phyloP scores from a whole-genome alignment of 2,888 invertebrate species.

The Melitaea athalia region DNA sequence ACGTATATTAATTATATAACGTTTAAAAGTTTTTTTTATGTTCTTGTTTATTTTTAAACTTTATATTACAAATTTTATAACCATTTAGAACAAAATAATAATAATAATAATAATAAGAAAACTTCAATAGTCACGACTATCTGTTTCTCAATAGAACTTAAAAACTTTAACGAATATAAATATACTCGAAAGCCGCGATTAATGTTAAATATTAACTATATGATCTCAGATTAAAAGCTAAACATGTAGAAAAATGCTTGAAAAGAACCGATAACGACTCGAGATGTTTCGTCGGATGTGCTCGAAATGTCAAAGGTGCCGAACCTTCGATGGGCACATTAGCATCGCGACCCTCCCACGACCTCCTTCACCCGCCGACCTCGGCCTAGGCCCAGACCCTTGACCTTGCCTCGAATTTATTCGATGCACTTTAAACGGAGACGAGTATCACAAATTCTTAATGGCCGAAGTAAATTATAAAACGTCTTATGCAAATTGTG shows the following conservation, averaged over 20 bases:
- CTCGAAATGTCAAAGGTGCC: constrained; percentile 62
- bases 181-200: background rate
- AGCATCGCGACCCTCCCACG: constrained; percentile 64
- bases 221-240: background rate
- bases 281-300: constrained; percentile 9
- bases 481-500: constrained; percentile 40
- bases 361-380: constrained; percentile 54
- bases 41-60: background rate
- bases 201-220: background rate
- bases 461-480: constrained; percentile 37
- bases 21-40: background rate
- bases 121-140: background rate
- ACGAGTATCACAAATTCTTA: constrained; percentile 37
- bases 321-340: constrained; percentile 67
- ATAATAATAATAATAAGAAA: background rate
- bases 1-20: background rate
- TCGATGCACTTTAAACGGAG: constrained; percentile 43
- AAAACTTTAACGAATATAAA: background rate
- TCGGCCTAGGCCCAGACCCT: constrained; percentile 52
- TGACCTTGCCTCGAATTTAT: constrained; percentile 50
- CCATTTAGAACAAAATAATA: background rate
- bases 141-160: background rate
- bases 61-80: background rate
- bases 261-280: constrained; percentile 2
- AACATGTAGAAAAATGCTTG: background rate